A percentile compares a stretch with the other conserved stretches of the same genome.
These are phyloP conservation scores for Ceratothoa steindachneri DNA, from an alignment of 2,888 invertebrate species.

Conservation along the genomic window DNA sequence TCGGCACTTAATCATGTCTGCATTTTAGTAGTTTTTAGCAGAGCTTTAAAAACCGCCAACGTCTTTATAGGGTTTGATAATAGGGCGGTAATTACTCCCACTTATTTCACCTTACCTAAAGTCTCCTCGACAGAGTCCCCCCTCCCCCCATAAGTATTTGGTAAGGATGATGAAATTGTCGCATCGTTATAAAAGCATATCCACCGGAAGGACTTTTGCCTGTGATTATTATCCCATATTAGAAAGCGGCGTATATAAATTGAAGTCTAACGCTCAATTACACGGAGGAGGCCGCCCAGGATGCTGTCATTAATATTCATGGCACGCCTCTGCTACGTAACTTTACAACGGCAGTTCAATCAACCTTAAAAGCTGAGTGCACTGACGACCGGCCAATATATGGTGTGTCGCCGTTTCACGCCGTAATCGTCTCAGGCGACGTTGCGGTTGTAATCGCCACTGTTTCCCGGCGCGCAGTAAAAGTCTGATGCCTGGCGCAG, in stretches of 20 bases:
- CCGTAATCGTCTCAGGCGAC: neutral
- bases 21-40: no score
- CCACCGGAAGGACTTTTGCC: neutral
- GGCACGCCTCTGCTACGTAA: slow-evolving; percentile 7
- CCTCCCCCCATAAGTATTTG: no score
- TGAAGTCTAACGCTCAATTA: slow-evolving; percentile 13
- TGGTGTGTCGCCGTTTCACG: neutral
- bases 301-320: neutral
- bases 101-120: no score
- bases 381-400: neutral
- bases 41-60: no score
- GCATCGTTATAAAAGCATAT: neutral
- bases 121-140: no score
- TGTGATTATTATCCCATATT: slow-evolving; percentile 4
- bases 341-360: slow-evolving; percentile 11
- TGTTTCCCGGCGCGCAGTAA: neutral
- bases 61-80: no score
- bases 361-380: slow-evolving; percentile 6
- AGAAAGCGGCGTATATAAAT: slow-evolving; percentile 3
- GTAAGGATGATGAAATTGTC: slow-evolving; percentile 8
- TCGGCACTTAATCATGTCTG: no score
- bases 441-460: neutral
- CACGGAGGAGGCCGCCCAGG: neutral
- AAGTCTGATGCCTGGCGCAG: neutral
- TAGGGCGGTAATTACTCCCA: no score